Base-by-base conservation (phyloP, 2,113 vertebrate genomes). In the Cnemophilus loriae region DNA sequence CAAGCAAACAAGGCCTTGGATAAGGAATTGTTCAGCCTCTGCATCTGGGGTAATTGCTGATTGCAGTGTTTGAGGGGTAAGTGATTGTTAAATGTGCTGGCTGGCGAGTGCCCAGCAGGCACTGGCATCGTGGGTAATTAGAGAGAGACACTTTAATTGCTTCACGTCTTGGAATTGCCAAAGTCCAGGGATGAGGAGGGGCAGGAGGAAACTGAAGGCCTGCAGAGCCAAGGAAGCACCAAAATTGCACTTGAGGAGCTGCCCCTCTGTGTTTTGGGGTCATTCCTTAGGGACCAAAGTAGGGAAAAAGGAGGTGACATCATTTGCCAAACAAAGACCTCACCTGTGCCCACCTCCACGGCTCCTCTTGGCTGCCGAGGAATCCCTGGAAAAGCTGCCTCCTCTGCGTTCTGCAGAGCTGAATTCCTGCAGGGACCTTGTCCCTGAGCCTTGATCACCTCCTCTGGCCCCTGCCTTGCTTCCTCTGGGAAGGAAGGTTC, bases 111-210 rank as follows among this genome's bases (percentile, higher is more conserved):
- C n/a, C n/a, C n/a, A 44, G 44, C 44, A 44, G 44, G 17, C 16
- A 42, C 16, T 50, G 91, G 30, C 42, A 60, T 26, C 32, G 22
- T 2, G 75, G 69, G 65, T 90, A 93, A 94, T 95, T 81, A 96
- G 11, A 83, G 71, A 70, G n/a, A n/a, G n/a, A n/a, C 35, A 79
- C 9, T 71, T 94, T 87, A 90, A 91, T 92, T 94, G 89, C 92
- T 89, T 63, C 44, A 16, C 76, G 83, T 68, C 76, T 94, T 84
- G 75, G 89, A 92, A 95, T 56, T 94, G 87, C 74, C 44, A 57
- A 89, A 76, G 52, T 26, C 78, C 68, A 46, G 0, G 41, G 26
- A 76, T 87, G 60, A 87, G 71, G 28, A 82, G 46, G 80, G 42
- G 77, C 10, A 68, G 26, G 74, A 88, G 71, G 68, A 75, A 83